These are phyloP conservation scores for Eledona agricola DNA, from an alignment of 2,888 invertebrate genomes.

Conservation along the genomic window DNA sequence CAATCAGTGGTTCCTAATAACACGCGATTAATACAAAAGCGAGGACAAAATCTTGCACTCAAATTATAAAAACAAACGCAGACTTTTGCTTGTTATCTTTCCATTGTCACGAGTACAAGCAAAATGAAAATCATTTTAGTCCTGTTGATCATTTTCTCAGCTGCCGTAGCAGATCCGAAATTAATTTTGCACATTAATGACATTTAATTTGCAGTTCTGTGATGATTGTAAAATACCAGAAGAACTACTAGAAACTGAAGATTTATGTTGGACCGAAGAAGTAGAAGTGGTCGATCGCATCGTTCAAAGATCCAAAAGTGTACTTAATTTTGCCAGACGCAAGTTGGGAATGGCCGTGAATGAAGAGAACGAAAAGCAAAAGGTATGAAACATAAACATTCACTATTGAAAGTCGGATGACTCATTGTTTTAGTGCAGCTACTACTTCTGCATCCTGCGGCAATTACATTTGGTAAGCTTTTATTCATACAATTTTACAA, in stretches of 20 bases:
- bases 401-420: slow-evolving; percentile 1
- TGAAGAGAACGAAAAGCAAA: slow-evolving; percentile 47
- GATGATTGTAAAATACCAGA: slow-evolving; percentile 47
- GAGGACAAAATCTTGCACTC: slow-evolving; percentile 7
- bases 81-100: too few relatives aligned
- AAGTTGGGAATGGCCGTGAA: slow-evolving; percentile 50
- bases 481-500: slow-evolving; percentile 4
- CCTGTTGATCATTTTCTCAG: too few relatives aligned
- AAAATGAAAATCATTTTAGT: too few relatives aligned
- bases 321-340: slow-evolving; percentile 55
- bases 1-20: slow-evolving; percentile 22
- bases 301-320: slow-evolving; percentile 49
- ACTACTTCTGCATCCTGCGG: slow-evolving; percentile 46
- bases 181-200: too few relatives aligned
- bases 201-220: slow-evolving; percentile 30
- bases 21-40: slow-evolving; percentile 7
- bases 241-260: slow-evolving; percentile 48
- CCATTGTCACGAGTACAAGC: too few relatives aligned
- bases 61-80: slow-evolving; percentile 9
- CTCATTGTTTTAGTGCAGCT: slow-evolving; percentile 47
- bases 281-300: slow-evolving; percentile 52
- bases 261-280: slow-evolving; percentile 49
- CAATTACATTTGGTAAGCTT: slow-evolving; percentile 44
- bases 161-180: too few relatives aligned
- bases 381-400: slow-evolving; percentile 40